Percentiles rank a stretch among this genome's conserved stretches.
Conservation (phyloP, 2,113 vertebrate genomes). For the Prunella himalayana region DNA sequence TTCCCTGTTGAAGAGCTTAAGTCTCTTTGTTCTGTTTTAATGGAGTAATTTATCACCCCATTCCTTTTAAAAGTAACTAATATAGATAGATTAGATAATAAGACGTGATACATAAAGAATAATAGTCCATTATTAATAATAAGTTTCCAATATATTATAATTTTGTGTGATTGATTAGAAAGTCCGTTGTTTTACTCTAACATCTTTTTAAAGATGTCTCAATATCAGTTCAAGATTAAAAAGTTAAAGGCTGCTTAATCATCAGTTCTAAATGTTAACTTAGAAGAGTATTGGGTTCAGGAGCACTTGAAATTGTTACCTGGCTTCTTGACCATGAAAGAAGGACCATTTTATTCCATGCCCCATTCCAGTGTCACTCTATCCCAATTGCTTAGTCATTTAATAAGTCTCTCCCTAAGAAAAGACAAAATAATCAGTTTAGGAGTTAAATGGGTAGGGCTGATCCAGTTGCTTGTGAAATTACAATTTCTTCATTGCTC, state of each 20-base stretch:
- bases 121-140: constrained; percentile 52
- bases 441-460: neutral
- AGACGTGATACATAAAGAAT: constrained; percentile 13
- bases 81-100: constrained; percentile 57
- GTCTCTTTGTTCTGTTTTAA: constrained; percentile 62
- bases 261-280: constrained; percentile 5
- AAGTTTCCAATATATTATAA: constrained; percentile 19
- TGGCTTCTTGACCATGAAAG: neutral
- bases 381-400: neutral
- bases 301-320: neutral
- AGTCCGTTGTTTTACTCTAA: constrained; percentile 37
- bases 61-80: constrained; percentile 68
- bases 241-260: constrained; percentile 57
- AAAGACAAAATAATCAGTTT: neutral
- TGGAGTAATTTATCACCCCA: constrained; percentile 65
- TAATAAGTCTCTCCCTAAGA: neutral
- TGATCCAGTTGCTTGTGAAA: neutral
- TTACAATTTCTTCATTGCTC: neutral
- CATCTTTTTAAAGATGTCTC: constrained; percentile 55
- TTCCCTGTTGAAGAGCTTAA: constrained; percentile 55
- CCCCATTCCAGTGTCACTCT: neutral
- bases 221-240: constrained; percentile 48
- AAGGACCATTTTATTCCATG: neutral
- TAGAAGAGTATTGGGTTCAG: neutral
- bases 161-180: constrained; percentile 38